phyloP scores from a whole-genome alignment of 2,888 invertebrate species.

The Leucoptera coffeella region DNA sequence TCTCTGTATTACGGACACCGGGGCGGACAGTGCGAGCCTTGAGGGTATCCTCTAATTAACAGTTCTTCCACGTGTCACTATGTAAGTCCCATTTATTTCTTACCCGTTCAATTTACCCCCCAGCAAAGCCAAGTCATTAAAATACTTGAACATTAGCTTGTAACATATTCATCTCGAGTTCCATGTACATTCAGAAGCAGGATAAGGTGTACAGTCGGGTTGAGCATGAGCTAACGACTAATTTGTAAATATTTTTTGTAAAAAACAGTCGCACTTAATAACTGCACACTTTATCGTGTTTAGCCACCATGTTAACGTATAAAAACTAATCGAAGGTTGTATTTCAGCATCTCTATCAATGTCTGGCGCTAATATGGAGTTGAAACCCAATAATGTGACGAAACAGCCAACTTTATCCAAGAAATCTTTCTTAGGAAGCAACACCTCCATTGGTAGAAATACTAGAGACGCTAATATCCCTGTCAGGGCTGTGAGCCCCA shows the following conservation, averaged over 20 bases:
- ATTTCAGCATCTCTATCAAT: slow-evolving; percentile 67
- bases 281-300: slow-evolving; percentile 36
- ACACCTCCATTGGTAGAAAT: slow-evolving; percentile 38
- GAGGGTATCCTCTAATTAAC: slow-evolving; percentile 50
- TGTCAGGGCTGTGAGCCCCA: slow-evolving; percentile 44
- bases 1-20: slow-evolving; percentile 33
- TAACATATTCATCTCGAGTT: too few relatives aligned
- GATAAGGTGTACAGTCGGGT: slow-evolving; percentile 27
- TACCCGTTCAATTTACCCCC: background rate
- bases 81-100: slow-evolving; percentile 35
- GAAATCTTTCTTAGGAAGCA: slow-evolving; percentile 47
- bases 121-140: slow-evolving; percentile 41
- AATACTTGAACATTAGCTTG: too few relatives aligned
- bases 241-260: slow-evolving; percentile 9
- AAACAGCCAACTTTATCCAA: slow-evolving; percentile 40
- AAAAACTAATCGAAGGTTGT: too few relatives aligned
- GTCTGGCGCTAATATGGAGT: slow-evolving; percentile 55
- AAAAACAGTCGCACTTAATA: slow-evolving; percentile 1
- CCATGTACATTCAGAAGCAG: too few relatives aligned
- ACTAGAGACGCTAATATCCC: slow-evolving; percentile 43
- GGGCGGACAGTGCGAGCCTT: slow-evolving; percentile 40
- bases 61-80: slow-evolving; percentile 39
- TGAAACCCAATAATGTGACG: slow-evolving; percentile 33
- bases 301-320: too few relatives aligned
- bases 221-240: slow-evolving; percentile 25